phyloP scores from a whole-genome alignment of 2,888 invertebrate genomes.

The Tetrapedia diversipes region DNA sequence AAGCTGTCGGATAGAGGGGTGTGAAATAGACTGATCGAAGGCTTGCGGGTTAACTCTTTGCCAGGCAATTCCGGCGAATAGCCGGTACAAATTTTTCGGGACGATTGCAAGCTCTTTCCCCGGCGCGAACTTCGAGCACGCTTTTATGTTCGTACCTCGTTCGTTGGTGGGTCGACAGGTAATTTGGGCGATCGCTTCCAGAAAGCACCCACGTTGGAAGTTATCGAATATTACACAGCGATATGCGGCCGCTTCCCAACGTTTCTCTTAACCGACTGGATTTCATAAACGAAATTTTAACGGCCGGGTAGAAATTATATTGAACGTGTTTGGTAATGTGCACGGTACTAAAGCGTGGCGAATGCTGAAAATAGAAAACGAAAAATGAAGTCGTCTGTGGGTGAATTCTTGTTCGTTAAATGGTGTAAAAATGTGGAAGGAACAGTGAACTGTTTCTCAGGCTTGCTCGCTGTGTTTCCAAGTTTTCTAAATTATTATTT shows the following conservation, averaged over 20 bases:
- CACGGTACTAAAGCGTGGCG: too few species aligned
- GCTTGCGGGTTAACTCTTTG: neutral
- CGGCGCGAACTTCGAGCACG: neutral
- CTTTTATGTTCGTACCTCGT: slow-evolving; percentile 19
- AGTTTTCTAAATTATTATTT: too few species aligned
- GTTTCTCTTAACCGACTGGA: neutral
- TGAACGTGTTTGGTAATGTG: too few species aligned
- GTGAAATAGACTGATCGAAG: neutral
- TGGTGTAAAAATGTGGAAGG: neutral
- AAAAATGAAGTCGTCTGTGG: too few species aligned
- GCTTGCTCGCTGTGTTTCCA: too few species aligned
- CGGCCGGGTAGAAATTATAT: neutral
- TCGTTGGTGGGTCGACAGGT: slow-evolving; percentile 17
- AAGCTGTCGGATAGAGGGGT: neutral
- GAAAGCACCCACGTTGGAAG: slow-evolving; percentile 1
- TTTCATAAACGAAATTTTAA: neutral
- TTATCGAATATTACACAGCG: slow-evolving; percentile 23
- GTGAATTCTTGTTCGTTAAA: too few species aligned
- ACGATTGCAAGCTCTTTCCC: neutral
- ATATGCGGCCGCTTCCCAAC: neutral
- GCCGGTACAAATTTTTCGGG: slow-evolving; percentile 8
- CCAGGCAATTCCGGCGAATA: neutral
- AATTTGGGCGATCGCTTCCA: slow-evolving; percentile 27
- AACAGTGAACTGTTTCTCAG: too few species aligned
- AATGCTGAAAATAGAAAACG: too few species aligned